Percentiles rank a stretch among this genome's conserved stretches.
phyloP scores from a whole-genome alignment of 1,140 invertebrate genomes.

The Drosophila pseudoobscura region DNA sequence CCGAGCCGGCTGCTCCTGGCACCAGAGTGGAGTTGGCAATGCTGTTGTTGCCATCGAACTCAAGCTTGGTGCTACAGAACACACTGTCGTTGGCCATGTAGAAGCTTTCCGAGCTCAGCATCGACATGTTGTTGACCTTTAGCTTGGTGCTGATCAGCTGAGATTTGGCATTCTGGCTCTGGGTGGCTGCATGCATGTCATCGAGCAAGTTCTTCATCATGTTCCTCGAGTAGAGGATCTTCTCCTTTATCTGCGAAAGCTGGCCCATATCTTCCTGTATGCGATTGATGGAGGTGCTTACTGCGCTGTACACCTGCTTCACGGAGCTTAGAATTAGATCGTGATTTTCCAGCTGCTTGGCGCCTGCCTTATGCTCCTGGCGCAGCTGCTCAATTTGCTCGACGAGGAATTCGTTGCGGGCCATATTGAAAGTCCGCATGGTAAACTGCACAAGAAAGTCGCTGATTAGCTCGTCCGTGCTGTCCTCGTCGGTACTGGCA shows the following conservation, averaged over 20 bases:
- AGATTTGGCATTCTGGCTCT: conserved; percentile 54
- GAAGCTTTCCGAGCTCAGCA: conserved; percentile 68
- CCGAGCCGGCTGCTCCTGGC: conserved; percentile 27
- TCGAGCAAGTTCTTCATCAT: conserved; percentile 67
- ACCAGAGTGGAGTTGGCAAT: conserved; percentile 38
- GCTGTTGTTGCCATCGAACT: conserved; percentile 62
- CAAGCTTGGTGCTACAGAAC: conserved; percentile 74
- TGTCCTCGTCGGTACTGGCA: conserved; percentile 30
- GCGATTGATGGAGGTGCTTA: conserved; percentile 65
- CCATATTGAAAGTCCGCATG: conserved; percentile 58
- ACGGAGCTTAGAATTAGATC: conserved; percentile 68
- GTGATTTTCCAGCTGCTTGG: conserved; percentile 66
- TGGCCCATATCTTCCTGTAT: conserved; percentile 76
- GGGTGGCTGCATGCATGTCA: conserved; percentile 57
- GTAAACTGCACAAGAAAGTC: conserved; percentile 75
- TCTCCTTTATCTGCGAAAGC: conserved; percentile 77
- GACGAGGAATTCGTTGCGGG: conserved; percentile 62
- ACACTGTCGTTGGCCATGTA: conserved; percentile 68
- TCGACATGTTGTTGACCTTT: conserved; percentile 67
- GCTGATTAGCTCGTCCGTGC: conserved; percentile 66
- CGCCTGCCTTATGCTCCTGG: conserved; percentile 49
- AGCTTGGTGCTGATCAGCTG: conserved; percentile 68
- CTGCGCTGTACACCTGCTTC: conserved; percentile 71
- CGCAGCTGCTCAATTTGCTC: conserved; percentile 71
- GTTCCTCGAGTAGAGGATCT: conserved; percentile 74